These are phyloP conservation scores for Conus betulinus DNA, from an alignment of 1,140 invertebrate species.

Conservation along the genomic window DNA sequence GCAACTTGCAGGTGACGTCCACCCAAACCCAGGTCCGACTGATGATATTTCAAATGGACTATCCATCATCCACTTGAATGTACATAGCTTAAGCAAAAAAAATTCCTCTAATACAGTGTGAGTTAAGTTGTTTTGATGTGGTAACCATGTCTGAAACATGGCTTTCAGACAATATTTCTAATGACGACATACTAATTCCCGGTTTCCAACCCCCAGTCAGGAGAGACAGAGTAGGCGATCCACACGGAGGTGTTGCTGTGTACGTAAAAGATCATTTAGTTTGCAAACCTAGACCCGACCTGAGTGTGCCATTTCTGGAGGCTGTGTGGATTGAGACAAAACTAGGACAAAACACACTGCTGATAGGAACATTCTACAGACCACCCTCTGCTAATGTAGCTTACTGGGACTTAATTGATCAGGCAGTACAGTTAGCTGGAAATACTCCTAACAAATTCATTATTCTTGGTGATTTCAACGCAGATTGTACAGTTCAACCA, in stretches of 20 bases:
- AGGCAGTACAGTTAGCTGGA: neutral
- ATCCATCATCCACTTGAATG: no score
- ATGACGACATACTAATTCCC: no score
- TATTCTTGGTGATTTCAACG: conserved; percentile 15
- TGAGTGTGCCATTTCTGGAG: neutral
- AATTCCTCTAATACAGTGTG: no score
- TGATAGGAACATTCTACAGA: neutral
- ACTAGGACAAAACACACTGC: neutral
- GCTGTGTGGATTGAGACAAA: neutral
- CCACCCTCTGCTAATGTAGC: neutral
- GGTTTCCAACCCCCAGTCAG: neutral
- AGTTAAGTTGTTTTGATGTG: no score
- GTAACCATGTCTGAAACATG: no score
- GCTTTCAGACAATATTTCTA: no score
- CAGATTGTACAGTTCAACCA: neutral
- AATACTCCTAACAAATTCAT: neutral
- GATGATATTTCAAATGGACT: no score
- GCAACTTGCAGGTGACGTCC: no score
- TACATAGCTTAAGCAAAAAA: no score
- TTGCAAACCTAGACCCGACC: neutral
- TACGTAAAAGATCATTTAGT: neutral
- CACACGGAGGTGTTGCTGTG: neutral
- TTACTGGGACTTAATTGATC: neutral
- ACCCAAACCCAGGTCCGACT: no score
- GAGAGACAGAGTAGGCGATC: neutral